Conservation (phyloP, 2,888 invertebrate species). For the Erebia aethiops region DNA sequence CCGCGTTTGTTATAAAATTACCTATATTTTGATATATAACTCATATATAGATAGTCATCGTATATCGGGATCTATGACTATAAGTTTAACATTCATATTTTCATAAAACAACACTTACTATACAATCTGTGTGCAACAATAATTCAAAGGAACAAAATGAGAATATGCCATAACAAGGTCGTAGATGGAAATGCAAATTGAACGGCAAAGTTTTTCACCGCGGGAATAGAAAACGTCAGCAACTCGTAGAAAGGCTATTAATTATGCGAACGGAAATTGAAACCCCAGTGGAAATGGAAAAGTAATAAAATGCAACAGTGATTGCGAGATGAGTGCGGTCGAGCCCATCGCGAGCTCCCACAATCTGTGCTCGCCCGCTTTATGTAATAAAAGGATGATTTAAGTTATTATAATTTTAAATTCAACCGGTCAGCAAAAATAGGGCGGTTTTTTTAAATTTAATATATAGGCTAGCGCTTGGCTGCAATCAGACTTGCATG, state of each 20-base stretch:
- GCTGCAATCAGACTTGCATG: too few species aligned
- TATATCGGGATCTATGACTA: too few species aligned
- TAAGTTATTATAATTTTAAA: constrained; percentile 26
- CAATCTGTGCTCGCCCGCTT: constrained; percentile 36
- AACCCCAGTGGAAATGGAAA: constrained; percentile 81
- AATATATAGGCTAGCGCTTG: too few species aligned
- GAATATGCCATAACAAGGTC: constrained; percentile 52
- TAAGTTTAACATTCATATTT: not conserved
- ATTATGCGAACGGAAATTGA: constrained; percentile 82
- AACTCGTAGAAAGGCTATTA: constrained; percentile 77
- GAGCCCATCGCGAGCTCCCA: constrained; percentile 46
- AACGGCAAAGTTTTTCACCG: constrained; percentile 68
- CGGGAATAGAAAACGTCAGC: constrained; percentile 73
- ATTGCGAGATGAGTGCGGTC: constrained; percentile 73
- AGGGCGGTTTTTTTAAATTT: not conserved
- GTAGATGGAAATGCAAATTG: constrained; percentile 66
- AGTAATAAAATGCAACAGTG: constrained; percentile 82
- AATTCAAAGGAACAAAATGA: constrained; percentile 39
- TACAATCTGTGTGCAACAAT: constrained; percentile 13
- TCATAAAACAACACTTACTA: constrained; percentile 6
- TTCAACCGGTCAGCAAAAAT: constrained; percentile 9
- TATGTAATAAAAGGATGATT: constrained; percentile 32
- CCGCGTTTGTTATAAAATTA: too few species aligned
- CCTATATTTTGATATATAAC: too few species aligned
- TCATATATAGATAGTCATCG: too few species aligned